Evolutionary conservation across 2,797 vertebrate species (phyloP), one percentile per base, ranked within the genome.

Genomic region (Alca torda): DNA sequence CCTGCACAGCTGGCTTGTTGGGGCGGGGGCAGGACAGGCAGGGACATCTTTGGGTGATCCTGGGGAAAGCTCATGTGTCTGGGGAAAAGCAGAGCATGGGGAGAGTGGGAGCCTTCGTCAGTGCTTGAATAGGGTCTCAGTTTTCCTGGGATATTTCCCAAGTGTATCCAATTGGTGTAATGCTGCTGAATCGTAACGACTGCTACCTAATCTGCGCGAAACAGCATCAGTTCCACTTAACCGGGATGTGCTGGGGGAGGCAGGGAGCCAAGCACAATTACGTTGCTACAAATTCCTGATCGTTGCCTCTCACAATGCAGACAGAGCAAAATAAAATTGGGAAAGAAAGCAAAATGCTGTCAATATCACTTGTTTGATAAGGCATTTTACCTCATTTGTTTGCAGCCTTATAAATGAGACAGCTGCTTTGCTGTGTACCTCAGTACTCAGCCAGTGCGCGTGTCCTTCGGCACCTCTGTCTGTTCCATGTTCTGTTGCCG

Each of bases 271-370:
- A 60, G 56, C 26, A 21, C 15, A 4, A 46, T 65, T n/a, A 37
- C 11, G 2, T 35, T 0, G 0, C 68, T 75, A 51, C 79, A 51
- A 23, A 72, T 67, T 87, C 82, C 75, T 72, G 28, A 57, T 54
- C 0, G 0, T 67, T 83, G 30, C 23, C 59, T 81, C 53, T 80
- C 2, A 1, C 84, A 74, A 5, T 31, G 24, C 53, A 92, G 60
- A 84, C 31, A 13, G 45, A 80, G 26, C n/a, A 61, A 85, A 85
- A 70, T 93, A 70, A 96, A 92, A 84, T n/a, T 39, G 12, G 13
- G 5, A 3, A 8, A 65, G 53, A 68, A 68, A 69, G 33, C 43
- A 73, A 90, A 92, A 61, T 59, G 0, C 16, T 87, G 56, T 77
- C 33, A 35, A 3, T 80, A 48, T 46, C 37, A 69, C 10, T 83